Evolutionary conservation across 2,888 invertebrate genomes (phyloP), one percentile per base, ranked within the genome.

Genomic region (Meiosimyza platycephala): DNA sequence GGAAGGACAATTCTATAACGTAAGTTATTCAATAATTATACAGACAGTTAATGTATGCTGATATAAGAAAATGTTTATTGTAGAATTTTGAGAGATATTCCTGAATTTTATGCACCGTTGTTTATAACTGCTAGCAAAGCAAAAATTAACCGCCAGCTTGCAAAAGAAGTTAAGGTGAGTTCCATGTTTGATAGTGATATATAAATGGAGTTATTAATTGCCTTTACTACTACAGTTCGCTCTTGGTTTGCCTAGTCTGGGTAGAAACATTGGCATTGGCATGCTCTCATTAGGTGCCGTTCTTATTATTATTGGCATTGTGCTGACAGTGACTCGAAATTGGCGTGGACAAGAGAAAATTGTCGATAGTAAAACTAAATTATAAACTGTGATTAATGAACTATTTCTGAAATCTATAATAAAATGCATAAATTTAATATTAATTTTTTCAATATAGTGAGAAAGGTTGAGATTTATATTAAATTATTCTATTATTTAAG

Each of bases 1-100:
- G 89, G 75, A 87, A 88, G 7, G 89, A 91, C 74, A 63, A 79
- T 0, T 83, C 86, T 4, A 89, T 92, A 63, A 82, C 83, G 93
- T 93, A 86, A 90, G 89, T 88, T 66, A 28, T 16, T 4, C 1
- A 6, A 22, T 59, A 12, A 59, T 65, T 5, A 48, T 22, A 50
- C 54, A n/a, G 3, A 18, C 5, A 48, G 9, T 40, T 13, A 16
- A n/a, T 1, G 16, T 7, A 1, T 55, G 16, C 50, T 22, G 6
- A 18, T 63, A 11, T 4, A 16, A 28, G 48, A 54, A 9, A 2
- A 15, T 33, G 48, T n/a, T 73, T 1, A 11, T 16, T 66, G 22
- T 60, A 84, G 84, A 66, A 81, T 84, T 60, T 55, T 84, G 4
- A 80, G 73, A 5, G 76, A 67, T 9, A 73, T 84, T 3, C 80